Percentiles rank a stretch among this genome's conserved stretches.
Conservation (phyloP, 2,888 invertebrate genomes). For the Andrena camellia region DNA sequence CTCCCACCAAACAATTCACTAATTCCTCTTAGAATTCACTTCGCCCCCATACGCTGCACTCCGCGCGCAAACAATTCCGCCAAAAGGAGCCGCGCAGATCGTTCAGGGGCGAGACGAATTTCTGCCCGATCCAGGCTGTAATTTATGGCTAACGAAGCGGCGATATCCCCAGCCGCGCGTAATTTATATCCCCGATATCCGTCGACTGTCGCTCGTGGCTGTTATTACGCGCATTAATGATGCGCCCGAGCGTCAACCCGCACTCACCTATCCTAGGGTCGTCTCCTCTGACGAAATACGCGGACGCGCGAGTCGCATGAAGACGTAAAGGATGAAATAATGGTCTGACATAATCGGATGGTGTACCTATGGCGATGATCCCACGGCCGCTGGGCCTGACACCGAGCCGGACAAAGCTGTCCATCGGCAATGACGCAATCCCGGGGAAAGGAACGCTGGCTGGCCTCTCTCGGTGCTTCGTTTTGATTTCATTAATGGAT, state of each 20-base stretch:
- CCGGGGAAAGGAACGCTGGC: constrained; percentile 58
- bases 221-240: constrained; percentile 72
- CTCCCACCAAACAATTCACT: too few species aligned
- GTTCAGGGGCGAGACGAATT: constrained; percentile 38
- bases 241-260: constrained; percentile 38
- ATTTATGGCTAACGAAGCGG: constrained; percentile 67
- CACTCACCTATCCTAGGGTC: constrained; percentile 24
- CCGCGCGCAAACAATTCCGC: neutral
- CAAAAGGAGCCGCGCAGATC: constrained; percentile 1
- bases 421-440: constrained; percentile 64
- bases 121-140: constrained; percentile 34
- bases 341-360: constrained; percentile 67
- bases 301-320: constrained; percentile 37
- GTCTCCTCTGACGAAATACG: constrained; percentile 61
- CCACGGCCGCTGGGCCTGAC: constrained; percentile 60
- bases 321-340: constrained; percentile 71
- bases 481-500: constrained; percentile 82
- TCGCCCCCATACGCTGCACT: neutral
- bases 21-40: too few species aligned
- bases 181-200: constrained; percentile 70
- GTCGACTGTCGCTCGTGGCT: constrained; percentile 65
- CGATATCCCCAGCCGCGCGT: constrained; percentile 61
- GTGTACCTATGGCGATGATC: constrained; percentile 53
- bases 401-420: constrained; percentile 29
- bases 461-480: constrained; percentile 58